A percentile compares a stretch with the other conserved stretches of the same genome.
Conservation (phyloP, 2,888 invertebrate species). For the Lepeophtheirus nordmannii region DNA sequence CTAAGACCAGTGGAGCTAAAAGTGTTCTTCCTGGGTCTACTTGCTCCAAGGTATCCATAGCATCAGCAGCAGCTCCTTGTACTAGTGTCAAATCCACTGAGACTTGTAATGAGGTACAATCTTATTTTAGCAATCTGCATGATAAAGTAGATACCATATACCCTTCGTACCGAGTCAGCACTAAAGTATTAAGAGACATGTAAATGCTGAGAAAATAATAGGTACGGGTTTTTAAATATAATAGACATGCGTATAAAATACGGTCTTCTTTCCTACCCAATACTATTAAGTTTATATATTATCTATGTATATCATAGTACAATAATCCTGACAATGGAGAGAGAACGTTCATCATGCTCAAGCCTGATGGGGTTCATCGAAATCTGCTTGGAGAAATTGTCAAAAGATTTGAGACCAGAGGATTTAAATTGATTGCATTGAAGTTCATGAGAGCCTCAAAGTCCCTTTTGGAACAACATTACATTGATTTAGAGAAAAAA, state of each 20-base stretch:
- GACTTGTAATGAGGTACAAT: too few relatives aligned
- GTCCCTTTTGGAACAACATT: slow-evolving; percentile 74
- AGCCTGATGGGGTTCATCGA: slow-evolving; percentile 94
- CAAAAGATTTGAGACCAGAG: slow-evolving; percentile 84
- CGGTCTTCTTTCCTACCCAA: background rate
- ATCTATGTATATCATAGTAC: too few relatives aligned
- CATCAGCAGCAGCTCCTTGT: background rate
- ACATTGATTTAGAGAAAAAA: slow-evolving; percentile 67
- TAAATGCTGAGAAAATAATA: background rate
- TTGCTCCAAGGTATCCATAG: background rate
- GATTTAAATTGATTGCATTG: slow-evolving; percentile 85
- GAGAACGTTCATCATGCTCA: slow-evolving; percentile 93
- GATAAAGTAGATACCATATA: background rate
- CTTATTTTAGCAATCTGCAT: background rate
- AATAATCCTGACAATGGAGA: slow-evolving; percentile 33
- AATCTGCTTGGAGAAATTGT: slow-evolving; percentile 90
- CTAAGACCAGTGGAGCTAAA: too few relatives aligned
- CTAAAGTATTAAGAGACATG: background rate
- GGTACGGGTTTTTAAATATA: too few relatives aligned
- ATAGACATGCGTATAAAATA: too few relatives aligned
- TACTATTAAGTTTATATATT: too few relatives aligned
- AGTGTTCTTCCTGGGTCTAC: too few relatives aligned
- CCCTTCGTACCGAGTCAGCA: background rate
- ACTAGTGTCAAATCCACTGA: too few relatives aligned
- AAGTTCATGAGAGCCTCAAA: slow-evolving; percentile 80